Evolutionary conservation across 2,888 invertebrate genomes (phyloP), one percentile per base, ranked within the genome.

Genomic region (Argyresthia goedartella): DNA sequence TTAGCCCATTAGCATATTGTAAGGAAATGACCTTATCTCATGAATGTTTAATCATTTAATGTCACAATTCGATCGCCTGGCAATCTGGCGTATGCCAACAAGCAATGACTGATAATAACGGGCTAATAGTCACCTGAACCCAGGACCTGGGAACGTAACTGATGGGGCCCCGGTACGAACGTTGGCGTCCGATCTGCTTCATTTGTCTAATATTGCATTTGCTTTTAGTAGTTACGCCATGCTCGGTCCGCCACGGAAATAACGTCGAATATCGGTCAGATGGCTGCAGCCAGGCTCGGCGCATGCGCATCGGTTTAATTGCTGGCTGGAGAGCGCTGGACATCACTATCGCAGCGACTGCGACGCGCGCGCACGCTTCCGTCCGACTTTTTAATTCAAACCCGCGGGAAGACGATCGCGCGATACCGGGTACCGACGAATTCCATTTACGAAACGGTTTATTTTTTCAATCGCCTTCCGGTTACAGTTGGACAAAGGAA

Each of bases 191-290:
- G 75, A 71, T 73, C 67, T 62, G 69, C 63, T 65, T 65, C 72
- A 69, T 74, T 81, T 81, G 81, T 81, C 81, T 80, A 80, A 81
- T 70, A 68, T 70, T 73, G 75, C 80, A 76, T 73, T 81, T 76
- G 78, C 81, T 78, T 80, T 80, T 76, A 80, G 81, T 76, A 69
- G 69, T 85, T 82, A 79, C 84, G 82, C 81, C 82, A 84, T 69
- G 73, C 69, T 61, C 65, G 68, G 66, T 62, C 66, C 67, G 65
- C 65, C 76, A 77, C 85, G 78, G 82, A 84, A 85, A 85, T 86
- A 85, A 81, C 82, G 78, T 72, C 63, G 78, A 81, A 86, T 85
- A 85, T 86, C 86, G 86, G 86, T 84, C 86, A 86, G 69, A 67
- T 16, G 8, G 41, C 42, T 25, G 49, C 41, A 15, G 39, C 41